Percentiles rank a stretch among this genome's conserved stretches.
Evolutionary conservation across 2,888 invertebrate genomes (phyloP).

Genomic region (Aplocera efformata): DNA sequence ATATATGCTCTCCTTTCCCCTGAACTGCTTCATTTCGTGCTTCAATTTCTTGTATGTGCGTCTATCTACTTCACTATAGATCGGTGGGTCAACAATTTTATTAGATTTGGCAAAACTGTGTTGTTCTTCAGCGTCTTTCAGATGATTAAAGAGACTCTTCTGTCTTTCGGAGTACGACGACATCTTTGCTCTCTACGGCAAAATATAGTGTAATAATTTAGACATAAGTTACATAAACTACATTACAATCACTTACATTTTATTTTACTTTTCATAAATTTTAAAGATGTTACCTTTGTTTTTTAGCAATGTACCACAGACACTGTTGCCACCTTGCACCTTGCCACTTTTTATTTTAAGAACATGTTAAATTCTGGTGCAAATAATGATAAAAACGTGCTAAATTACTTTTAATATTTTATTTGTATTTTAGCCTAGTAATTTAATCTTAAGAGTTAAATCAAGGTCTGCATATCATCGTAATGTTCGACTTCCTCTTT

Average conservation of each 20-base stretch:
- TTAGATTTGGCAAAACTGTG: constrained; percentile 59
- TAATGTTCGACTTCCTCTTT: too few species aligned
- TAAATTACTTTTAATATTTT: too few species aligned
- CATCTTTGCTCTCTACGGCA: constrained; percentile 37
- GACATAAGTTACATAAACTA: not conserved
- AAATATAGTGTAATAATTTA: not conserved
- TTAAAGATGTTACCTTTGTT: too few species aligned
- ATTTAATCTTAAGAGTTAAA: too few species aligned
- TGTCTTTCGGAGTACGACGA: constrained; percentile 81
- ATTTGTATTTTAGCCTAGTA: too few species aligned
- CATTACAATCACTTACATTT: not conserved
- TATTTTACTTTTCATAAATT: too few species aligned
- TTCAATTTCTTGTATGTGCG: constrained; percentile 60
- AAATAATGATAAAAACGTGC: too few species aligned
- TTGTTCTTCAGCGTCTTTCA: constrained; percentile 83
- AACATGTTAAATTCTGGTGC: too few species aligned
- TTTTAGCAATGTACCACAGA: too few species aligned
- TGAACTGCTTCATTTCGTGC: constrained; percentile 81
- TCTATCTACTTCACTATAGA: constrained; percentile 56
- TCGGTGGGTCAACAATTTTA: constrained; percentile 46
- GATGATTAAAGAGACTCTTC: constrained; percentile 84
- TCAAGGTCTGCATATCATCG: too few species aligned
- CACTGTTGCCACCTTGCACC: too few species aligned
- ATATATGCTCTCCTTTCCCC: constrained; percentile 89
- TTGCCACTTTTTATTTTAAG: too few species aligned